phyloP scores from a whole-genome alignment of 2,797 vertebrate species.

The Myotis vivesi region DNA sequence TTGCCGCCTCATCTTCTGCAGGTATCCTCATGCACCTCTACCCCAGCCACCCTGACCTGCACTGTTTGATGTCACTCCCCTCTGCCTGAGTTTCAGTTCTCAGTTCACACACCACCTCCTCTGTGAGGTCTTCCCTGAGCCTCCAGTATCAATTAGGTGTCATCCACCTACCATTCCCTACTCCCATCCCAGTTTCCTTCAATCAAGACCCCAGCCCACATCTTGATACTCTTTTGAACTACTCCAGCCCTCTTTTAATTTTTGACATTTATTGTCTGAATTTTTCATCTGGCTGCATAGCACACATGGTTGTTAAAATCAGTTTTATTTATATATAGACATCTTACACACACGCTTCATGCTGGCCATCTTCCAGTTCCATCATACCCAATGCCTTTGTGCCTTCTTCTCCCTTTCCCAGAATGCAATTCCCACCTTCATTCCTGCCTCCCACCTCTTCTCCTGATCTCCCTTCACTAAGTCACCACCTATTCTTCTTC shows the following conservation, averaged over 20 bases:
- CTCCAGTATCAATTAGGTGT: background rate
- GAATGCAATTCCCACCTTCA: background rate
- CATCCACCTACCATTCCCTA: too few species aligned
- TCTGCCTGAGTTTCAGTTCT: background rate
- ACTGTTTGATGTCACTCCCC: background rate
- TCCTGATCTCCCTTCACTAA: background rate
- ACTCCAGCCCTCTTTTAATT: background rate
- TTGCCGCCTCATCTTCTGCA: background rate
- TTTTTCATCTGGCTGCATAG: background rate
- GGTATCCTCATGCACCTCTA: background rate
- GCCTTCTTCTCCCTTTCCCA: background rate
- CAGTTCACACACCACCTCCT: background rate
- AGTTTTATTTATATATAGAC: background rate
- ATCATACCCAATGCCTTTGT: background rate
- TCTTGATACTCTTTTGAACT: background rate
- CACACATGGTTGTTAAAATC: background rate
- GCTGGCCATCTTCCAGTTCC: background rate
- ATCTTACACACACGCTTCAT: background rate
- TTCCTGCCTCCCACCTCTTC: background rate
- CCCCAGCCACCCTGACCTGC: background rate
- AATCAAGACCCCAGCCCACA: background rate
- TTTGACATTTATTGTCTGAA: background rate
- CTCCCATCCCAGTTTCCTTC: background rate
- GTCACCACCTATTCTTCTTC: background rate
- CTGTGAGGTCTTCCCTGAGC: background rate